Evolutionary conservation across 2,888 invertebrate genomes (phyloP).

Genomic region (Polia nebulosa): DNA sequence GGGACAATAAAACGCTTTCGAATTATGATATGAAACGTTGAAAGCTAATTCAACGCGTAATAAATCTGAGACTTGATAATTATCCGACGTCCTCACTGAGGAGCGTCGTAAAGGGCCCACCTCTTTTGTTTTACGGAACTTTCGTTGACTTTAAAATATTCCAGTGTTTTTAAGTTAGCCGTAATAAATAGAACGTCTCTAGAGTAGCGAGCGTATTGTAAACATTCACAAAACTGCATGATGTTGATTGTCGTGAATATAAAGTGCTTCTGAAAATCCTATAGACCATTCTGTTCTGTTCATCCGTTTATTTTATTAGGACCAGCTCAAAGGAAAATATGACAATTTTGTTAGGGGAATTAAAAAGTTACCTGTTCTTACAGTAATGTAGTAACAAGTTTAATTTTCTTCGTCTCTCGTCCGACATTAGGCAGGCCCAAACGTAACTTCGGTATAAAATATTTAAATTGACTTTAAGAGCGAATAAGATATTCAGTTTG

Average conservation of each 20-base stretch:
- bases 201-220: conserved; percentile 67
- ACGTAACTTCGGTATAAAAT: conserved; percentile 75
- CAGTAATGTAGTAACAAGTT: conserved; percentile 85
- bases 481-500: conserved; percentile 73
- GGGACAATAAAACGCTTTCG: conserved; percentile 85
- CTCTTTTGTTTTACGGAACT: conserved; percentile 80
- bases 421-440: conserved; percentile 73
- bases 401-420: conserved; percentile 81
- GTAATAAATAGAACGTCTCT: conserved; percentile 74
- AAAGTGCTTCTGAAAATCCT: conserved; percentile 81
- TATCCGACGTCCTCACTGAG: conserved; percentile 74
- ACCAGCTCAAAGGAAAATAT: conserved; percentile 84
- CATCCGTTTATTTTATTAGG: conserved; percentile 82
- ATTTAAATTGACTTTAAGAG: conserved; percentile 78
- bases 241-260: conserved; percentile 54
- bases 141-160: conserved; percentile 80
- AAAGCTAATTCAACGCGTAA: conserved; percentile 87
- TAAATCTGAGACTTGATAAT: conserved; percentile 88
- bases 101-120: conserved; percentile 79
- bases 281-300: conserved; percentile 68
- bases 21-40: conserved; percentile 88
- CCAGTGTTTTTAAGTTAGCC: conserved; percentile 76
- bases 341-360: conserved; percentile 85
- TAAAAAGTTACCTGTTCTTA: conserved; percentile 88
- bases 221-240: conserved; percentile 70